Conservation (phyloP, 2,888 invertebrate species). For the Himalopsyche kuldschensis region DNA sequence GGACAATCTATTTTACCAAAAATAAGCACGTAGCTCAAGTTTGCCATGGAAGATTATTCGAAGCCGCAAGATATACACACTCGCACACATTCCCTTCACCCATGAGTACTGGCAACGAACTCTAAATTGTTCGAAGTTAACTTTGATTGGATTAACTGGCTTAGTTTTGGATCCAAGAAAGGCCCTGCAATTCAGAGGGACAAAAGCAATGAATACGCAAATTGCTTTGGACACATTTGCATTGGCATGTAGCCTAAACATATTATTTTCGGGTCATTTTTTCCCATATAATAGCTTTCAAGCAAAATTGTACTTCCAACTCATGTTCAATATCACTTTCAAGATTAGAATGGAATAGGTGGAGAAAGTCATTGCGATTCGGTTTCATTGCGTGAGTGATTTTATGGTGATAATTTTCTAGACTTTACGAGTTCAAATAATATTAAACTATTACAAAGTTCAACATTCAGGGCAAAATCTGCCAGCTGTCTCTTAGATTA, state of each 20-base stretch:
- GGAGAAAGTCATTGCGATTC: no score
- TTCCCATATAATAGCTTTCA: not conserved
- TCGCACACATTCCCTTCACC: not conserved
- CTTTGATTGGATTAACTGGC: slow-evolving; percentile 37
- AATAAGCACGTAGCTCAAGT: not conserved
- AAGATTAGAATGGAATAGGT: no score
- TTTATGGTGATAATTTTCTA: no score
- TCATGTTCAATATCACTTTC: no score
- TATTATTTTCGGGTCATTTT: not conserved
- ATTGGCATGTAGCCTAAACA: slow-evolving; percentile 7
- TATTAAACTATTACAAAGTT: no score
- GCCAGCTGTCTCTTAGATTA: no score
- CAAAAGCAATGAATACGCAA: slow-evolving; percentile 16
- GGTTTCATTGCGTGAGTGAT: no score
- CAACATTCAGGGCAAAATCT: no score
- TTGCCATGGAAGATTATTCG: not conserved
- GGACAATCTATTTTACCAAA: not conserved
- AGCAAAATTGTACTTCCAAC: no score
- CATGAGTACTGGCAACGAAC: not conserved
- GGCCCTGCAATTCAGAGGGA: slow-evolving; percentile 9
- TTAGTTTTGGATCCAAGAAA: slow-evolving; percentile 10
- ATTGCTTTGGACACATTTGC: slow-evolving; percentile 14
- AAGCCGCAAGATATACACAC: not conserved
- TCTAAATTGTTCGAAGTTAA: slow-evolving; percentile 32
- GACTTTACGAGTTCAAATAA: no score